Evolutionary conservation across 2,113 vertebrate species (phyloP).

Genomic region (Alethe castanea): DNA sequence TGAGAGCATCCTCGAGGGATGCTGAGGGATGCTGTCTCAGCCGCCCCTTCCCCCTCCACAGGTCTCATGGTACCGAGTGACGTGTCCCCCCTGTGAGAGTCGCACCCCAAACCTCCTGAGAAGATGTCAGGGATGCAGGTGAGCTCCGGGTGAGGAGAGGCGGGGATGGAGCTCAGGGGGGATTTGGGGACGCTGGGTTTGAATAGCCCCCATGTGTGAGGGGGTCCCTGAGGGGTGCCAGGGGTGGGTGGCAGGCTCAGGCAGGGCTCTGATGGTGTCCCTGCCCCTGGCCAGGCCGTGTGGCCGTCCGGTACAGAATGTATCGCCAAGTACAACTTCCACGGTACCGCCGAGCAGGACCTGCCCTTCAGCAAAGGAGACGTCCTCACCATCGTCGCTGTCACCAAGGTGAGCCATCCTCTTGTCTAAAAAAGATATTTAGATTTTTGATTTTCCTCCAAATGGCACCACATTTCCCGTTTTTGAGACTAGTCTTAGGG

Average conservation of each 20-base stretch:
- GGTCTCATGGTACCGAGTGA: constrained; percentile 77
- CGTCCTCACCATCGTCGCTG: constrained; percentile 88
- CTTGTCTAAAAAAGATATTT: no score
- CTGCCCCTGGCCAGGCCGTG: constrained; percentile 49
- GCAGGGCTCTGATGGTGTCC: fast-evolving
- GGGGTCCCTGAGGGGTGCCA: fast-evolving
- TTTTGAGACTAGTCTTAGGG: no score
- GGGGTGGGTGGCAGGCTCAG: fast-evolving
- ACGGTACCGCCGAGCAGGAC: constrained; percentile 90
- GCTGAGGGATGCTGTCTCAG: neutral
- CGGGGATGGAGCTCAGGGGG: neutral
- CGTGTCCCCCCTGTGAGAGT: constrained; percentile 65
- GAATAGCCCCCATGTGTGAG: fast-evolving
- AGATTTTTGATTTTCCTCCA: neutral
- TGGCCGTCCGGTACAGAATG: constrained; percentile 96
- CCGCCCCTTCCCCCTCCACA: neutral
- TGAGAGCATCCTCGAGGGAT: fast-evolving
- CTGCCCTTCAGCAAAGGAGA: constrained; percentile 96
- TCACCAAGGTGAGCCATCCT: constrained; percentile 85
- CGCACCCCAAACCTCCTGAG: constrained; percentile 24
- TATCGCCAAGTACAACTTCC: constrained; percentile 95
- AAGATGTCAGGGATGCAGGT: constrained; percentile 82
- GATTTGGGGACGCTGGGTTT: fast-evolving
- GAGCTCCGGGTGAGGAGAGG: neutral
- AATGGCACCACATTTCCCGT: fast-evolving